A percentile compares a stretch with the other conserved stretches of the same genome.
Evolutionary conservation across 2,888 invertebrate genomes (phyloP).

Genomic region (Leucophenga maculata): DNA sequence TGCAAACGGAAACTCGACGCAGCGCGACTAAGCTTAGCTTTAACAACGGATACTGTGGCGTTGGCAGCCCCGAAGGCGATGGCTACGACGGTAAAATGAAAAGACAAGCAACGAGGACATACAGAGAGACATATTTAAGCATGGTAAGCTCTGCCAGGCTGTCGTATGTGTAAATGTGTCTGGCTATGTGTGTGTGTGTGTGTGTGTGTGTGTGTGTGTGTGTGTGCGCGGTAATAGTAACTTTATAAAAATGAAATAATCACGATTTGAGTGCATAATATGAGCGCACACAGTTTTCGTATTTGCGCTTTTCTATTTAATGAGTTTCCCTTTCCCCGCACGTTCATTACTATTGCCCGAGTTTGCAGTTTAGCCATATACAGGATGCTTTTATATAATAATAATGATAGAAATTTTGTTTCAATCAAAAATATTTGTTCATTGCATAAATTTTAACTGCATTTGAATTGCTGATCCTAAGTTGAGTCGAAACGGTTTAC

Average conservation of each 20-base stretch:
- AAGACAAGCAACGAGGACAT: background rate
- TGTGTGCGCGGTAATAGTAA: background rate
- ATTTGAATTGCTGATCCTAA: no score
- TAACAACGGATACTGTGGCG: background rate
- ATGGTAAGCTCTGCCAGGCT: no score
- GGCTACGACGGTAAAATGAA: background rate
- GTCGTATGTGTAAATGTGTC: background rate
- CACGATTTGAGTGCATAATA: constrained; percentile 1
- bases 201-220: background rate
- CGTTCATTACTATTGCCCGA: background rate
- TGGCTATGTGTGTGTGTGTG: background rate
- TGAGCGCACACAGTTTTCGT: background rate
- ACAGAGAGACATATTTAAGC: background rate
- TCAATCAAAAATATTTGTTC: no score
- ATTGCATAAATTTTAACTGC: no score
- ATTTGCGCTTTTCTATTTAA: no score
- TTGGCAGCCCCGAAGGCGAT: no score
- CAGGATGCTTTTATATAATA: no score
- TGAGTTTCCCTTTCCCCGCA: background rate
- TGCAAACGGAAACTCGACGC: background rate
- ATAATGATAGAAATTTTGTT: no score
- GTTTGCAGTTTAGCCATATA: no score
- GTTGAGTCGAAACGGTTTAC: no score
- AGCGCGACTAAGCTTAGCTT: background rate
- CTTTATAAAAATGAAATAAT: constrained; percentile 1